Conservation (phyloP, 1,140 invertebrate genomes). For the Araneus ventricosus region DNA sequence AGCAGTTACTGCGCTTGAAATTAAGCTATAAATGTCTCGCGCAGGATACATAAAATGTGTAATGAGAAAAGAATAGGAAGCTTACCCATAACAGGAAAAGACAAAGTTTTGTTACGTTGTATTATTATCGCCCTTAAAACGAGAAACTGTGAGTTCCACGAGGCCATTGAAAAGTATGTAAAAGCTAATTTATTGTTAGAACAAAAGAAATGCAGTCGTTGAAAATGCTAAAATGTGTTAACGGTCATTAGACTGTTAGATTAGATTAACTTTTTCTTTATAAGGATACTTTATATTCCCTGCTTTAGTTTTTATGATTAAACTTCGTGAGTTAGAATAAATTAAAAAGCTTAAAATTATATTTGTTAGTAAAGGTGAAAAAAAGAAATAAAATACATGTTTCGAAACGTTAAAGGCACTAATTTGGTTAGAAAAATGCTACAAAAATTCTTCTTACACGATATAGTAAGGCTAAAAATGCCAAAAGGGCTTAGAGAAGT, state of each 20-base stretch:
- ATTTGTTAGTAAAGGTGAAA: neutral
- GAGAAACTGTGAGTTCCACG: neutral
- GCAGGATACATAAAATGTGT: slow-evolving; percentile 60
- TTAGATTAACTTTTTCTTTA: slow-evolving; percentile 26
- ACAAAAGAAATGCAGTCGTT: neutral
- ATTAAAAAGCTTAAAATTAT: neutral
- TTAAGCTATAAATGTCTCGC: slow-evolving; percentile 62
- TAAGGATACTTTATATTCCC: neutral
- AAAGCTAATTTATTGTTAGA: slow-evolving; percentile 33
- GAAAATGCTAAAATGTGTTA: neutral
- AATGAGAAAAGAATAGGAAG: slow-evolving; percentile 55
- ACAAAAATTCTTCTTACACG: too few relatives aligned
- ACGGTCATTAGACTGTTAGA: neutral
- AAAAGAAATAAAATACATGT: too few relatives aligned
- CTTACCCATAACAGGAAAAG: slow-evolving; percentile 14
- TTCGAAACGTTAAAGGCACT: neutral
- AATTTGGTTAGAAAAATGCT: neutral
- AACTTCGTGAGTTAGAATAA: neutral
- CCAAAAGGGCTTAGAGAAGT: too few relatives aligned
- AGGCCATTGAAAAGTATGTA: slow-evolving; percentile 48
- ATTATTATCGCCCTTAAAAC: slow-evolving; percentile 53
- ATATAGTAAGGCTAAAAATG: too few relatives aligned
- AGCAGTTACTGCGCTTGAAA: slow-evolving; percentile 47
- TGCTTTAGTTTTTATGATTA: neutral
- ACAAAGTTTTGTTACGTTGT: slow-evolving; percentile 45